Evolutionary conservation across 2,888 invertebrate genomes (phyloP).

Genomic region (Pheosia gnoma): DNA sequence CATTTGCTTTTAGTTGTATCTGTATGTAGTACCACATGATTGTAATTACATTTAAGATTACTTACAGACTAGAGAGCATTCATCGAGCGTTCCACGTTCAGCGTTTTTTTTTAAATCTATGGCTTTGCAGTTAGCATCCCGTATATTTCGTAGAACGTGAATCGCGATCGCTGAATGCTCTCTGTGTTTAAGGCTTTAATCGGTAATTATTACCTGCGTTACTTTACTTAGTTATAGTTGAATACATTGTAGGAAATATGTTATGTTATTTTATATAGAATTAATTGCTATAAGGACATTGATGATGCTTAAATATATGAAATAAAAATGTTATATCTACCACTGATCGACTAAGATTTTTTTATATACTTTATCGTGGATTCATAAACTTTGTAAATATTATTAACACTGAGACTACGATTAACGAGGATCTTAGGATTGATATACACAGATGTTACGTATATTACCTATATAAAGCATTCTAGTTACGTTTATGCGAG

Average conservation of each 20-base stretch:
- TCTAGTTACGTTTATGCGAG: conserved; percentile 51
- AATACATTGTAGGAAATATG: conserved; percentile 42
- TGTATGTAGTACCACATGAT: conserved; percentile 51
- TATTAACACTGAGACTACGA: conserved; percentile 34
- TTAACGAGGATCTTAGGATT: conserved; percentile 54
- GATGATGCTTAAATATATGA: conserved; percentile 27
- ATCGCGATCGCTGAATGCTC: too few species aligned
- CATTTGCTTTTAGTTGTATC: conserved; percentile 78
- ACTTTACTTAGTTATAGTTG: conserved; percentile 44
- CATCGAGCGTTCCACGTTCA: too few species aligned
- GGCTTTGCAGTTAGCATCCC: too few species aligned
- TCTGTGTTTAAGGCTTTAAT: conserved; percentile 8
- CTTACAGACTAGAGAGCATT: too few species aligned
- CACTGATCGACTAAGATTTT: conserved; percentile 25
- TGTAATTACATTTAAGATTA: conserved; percentile 31
- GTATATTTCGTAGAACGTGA: too few species aligned
- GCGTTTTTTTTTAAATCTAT: too few species aligned
- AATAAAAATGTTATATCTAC: conserved; percentile 14
- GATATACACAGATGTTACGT: conserved; percentile 56
- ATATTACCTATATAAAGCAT: conserved; percentile 58
- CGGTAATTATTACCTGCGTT: conserved; percentile 48
- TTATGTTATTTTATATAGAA: conserved; percentile 35
- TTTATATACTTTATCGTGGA: conserved; percentile 8
- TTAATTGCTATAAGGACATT: conserved; percentile 23
- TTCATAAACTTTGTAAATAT: conserved; percentile 57